These are phyloP conservation scores for Bettongia penicillata DNA, from an alignment of 2,113 vertebrate genomes.

Conservation along the genomic window DNA sequence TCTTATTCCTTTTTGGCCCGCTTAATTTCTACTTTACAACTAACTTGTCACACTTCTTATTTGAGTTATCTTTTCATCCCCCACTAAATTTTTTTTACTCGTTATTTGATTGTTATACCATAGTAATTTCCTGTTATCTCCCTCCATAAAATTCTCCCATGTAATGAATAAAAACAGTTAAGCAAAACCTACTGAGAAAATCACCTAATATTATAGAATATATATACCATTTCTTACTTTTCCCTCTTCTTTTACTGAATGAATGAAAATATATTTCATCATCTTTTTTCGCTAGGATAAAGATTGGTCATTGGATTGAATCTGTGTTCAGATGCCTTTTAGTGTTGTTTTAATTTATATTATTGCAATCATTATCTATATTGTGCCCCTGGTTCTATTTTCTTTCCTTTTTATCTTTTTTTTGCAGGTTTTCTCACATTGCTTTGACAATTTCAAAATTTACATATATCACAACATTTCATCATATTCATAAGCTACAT, in stretches of 20 bases:
- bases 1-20: not conserved
- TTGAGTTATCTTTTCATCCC: not conserved
- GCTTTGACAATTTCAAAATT: not conserved
- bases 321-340: not conserved
- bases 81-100: no score
- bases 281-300: not conserved
- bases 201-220: not conserved
- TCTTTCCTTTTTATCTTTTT: not conserved
- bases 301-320: not conserved
- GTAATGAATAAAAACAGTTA: not conserved
- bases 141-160: not conserved
- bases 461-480: not conserved
- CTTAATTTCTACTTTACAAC: not conserved
- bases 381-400: not conserved
- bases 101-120: not conserved
- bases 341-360: not conserved
- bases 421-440: not conserved
- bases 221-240: not conserved
- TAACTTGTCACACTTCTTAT: not conserved
- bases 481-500: not conserved
- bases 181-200: not conserved
- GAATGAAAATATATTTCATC: not conserved
- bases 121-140: not conserved
- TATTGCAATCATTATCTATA: not conserved
- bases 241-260: not conserved